Conservation (phyloP, 1,140 invertebrate species). For the Arctopsyche grandis region DNA sequence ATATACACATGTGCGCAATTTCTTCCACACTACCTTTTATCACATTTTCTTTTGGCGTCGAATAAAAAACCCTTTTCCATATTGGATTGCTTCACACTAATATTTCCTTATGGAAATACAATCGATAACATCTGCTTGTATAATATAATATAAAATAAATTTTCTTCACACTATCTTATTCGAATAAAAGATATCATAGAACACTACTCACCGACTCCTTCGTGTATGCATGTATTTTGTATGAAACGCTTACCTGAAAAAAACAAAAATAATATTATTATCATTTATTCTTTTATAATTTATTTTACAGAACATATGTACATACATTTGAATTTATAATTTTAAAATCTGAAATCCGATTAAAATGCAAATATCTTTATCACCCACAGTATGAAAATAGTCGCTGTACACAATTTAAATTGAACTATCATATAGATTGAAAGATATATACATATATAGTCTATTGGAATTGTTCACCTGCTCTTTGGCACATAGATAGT, state of each 20-base stretch:
- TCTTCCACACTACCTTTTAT: neutral
- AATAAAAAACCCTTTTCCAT: slow-evolving; percentile 13
- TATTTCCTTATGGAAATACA: slow-evolving; percentile 4
- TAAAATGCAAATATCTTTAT: neutral
- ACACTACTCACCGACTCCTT: neutral
- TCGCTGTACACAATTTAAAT: neutral
- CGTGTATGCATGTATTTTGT: too few relatives aligned
- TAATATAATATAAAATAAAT: slow-evolving; percentile 12
- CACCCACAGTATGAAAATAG: neutral
- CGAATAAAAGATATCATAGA: neutral
- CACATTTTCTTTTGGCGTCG: neutral
- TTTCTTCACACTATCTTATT: neutral
- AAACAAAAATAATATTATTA: too few relatives aligned
- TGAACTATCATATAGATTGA: slow-evolving; percentile 14
- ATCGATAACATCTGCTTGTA: slow-evolving; percentile 20
- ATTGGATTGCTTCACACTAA: slow-evolving; percentile 16
- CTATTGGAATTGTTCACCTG: neutral
- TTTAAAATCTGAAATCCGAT: slow-evolving; percentile 27
- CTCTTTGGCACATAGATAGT: neutral
- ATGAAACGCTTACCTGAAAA: too few relatives aligned
- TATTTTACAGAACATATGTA: too few relatives aligned
- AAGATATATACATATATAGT: neutral
- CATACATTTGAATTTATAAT: too few relatives aligned
- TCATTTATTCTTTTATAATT: too few relatives aligned
- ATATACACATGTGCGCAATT: neutral